Base-by-base conservation (phyloP, 2,888 invertebrate species). In the Sesamia inferens region DNA sequence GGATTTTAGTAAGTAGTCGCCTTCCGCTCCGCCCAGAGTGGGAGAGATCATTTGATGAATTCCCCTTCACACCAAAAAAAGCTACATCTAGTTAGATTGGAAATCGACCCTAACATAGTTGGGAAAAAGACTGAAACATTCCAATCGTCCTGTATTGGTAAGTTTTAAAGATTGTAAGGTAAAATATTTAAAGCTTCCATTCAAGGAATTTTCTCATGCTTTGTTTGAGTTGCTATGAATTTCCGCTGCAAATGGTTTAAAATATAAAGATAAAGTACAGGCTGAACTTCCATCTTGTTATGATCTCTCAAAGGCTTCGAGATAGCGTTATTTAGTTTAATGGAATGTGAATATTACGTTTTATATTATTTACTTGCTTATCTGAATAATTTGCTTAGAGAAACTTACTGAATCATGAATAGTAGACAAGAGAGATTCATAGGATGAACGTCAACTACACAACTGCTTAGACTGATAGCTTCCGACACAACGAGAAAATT, bases 111-210 rank as follows among this genome's bases (percentile, higher is more conserved):
- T 19, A 51, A 19, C 19, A 8, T 19, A 48, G 19, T 19, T 19
- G 51, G 2, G 8, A 51, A 51, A 19, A 51, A 0, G 19, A 31
- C 31, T 31, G 31, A 31, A 31, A 31, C 31, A 2, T 31, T 31
- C 31, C 31, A 31, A 31, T 31, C 31, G 31, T 31, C 31, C 31
- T 51, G 19, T 8, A 51, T 7, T 47, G 2, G 24, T 19, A 19
- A 7, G 3, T 42, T 59, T n/a, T n/a, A 64, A 72, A 31, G 2
- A 39, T 42, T 44, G 19, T 19, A n/a, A 51, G 13, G 22, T 57
- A 51, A 68, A 68, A 68, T 31, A 10, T 63, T 76, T 59, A 11
- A 58, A 51, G 44, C 65, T 54, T 76, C 64, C 69, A 59, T 54
- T 42, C 65, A 42, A 44, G n/a, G 7, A 3, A 55, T 42, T 48